Evolutionary conservation across 2,113 vertebrate species (phyloP).

Genomic region (Oenanthe melanoleuca): DNA sequence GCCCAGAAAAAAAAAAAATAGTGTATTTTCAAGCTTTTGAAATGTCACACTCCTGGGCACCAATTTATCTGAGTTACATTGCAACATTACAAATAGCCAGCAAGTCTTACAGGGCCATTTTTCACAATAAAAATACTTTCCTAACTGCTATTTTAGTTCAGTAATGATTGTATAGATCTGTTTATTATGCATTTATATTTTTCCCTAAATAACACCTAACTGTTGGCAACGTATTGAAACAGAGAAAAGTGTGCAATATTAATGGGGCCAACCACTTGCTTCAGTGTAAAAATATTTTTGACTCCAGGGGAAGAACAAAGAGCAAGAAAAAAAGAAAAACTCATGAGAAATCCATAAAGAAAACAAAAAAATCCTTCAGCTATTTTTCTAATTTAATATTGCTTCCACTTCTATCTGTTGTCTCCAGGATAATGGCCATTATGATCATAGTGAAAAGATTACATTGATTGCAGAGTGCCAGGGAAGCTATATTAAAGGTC

Average conservation of each 20-base stretch:
- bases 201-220: slow-evolving; percentile 70
- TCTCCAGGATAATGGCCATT: slow-evolving; percentile 47
- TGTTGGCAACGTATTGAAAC: slow-evolving; percentile 53
- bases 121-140: slow-evolving; percentile 79
- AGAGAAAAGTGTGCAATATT: slow-evolving; percentile 54
- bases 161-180: slow-evolving; percentile 74
- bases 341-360: slow-evolving; percentile 40
- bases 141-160: slow-evolving; percentile 74
- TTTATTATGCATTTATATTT: slow-evolving; percentile 77
- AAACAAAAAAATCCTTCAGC: slow-evolving; percentile 64
- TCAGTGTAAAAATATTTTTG: slow-evolving; percentile 40
- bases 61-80: slow-evolving; percentile 81
- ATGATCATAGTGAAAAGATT: slow-evolving; percentile 49
- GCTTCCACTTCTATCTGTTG: slow-evolving; percentile 45
- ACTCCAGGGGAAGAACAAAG: background rate
- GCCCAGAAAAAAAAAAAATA: slow-evolving; percentile 65
- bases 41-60: slow-evolving; percentile 74
- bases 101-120: slow-evolving; percentile 76
- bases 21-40: slow-evolving; percentile 72
- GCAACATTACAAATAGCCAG: slow-evolving; percentile 74
- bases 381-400: slow-evolving; percentile 61
- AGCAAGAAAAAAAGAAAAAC: background rate
- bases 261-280: slow-evolving; percentile 59
- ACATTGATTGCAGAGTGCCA: slow-evolving; percentile 47
- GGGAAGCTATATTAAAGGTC: slow-evolving; percentile 60